phyloP scores from a whole-genome alignment of 2,113 vertebrate genomes.

The Chaetodon trifascialis region DNA sequence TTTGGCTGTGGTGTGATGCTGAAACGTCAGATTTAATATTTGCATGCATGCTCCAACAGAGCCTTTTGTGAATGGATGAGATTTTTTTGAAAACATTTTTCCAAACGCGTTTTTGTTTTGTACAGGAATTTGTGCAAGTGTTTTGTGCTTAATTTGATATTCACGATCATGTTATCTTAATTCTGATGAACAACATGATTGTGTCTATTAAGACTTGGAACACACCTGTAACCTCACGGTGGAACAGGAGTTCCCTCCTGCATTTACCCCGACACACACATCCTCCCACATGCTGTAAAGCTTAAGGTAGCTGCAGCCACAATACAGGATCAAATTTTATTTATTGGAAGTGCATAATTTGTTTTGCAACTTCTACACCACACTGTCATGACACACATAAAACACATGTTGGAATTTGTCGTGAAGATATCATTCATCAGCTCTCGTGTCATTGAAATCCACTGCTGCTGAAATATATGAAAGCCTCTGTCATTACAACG shows the following conservation, averaged over 20 bases:
- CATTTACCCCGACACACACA: conserved; percentile 50
- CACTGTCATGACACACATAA: conserved; percentile 27
- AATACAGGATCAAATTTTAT: conserved; percentile 37
- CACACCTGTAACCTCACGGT: conserved; percentile 81
- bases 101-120: conserved; percentile 74
- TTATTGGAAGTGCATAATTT: conserved; percentile 39
- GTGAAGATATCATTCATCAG: neutral
- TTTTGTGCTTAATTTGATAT: conserved; percentile 81
- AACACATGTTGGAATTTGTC: conserved; percentile 18
- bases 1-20: conserved; percentile 85
- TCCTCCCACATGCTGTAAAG: conserved; percentile 36
- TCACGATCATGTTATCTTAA: conserved; percentile 73
- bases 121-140: conserved; percentile 84
- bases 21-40: conserved; percentile 82
- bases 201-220: conserved; percentile 82
- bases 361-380: conserved; percentile 36
- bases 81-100: conserved; percentile 69
- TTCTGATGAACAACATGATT: conserved; percentile 73
- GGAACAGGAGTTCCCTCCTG: conserved; percentile 78
- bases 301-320: conserved; percentile 23
- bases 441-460: conserved; percentile 40
- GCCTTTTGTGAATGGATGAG: conserved; percentile 84
- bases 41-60: conserved; percentile 84
- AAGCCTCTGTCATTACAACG: conserved; percentile 29
- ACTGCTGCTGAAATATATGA: conserved; percentile 34